Conservation (phyloP, 2,888 invertebrate genomes). For the Drosophila siamana region DNA sequence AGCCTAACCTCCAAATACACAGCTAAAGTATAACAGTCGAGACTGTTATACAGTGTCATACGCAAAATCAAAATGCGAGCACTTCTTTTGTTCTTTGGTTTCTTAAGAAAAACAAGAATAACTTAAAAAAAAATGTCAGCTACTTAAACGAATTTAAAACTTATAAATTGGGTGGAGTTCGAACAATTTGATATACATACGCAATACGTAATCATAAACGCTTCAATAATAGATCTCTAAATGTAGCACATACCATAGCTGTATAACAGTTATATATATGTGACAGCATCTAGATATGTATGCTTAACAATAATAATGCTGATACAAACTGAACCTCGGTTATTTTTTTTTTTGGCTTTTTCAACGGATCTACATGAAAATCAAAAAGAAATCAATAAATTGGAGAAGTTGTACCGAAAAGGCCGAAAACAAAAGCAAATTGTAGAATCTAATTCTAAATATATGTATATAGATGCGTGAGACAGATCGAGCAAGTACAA, state of each 20-base stretch:
- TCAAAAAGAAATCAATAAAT: slow-evolving; percentile 35
- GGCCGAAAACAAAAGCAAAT: slow-evolving; percentile 25
- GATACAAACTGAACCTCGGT: slow-evolving; percentile 48
- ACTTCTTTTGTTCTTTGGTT: slow-evolving; percentile 8
- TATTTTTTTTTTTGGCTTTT: neutral
- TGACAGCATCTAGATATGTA: slow-evolving; percentile 20
- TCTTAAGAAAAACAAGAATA: slow-evolving; percentile 30
- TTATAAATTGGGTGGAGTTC: slow-evolving; percentile 84
- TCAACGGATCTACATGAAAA: slow-evolving; percentile 17
- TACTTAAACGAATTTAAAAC: slow-evolving; percentile 74
- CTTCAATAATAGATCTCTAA: slow-evolving; percentile 27
- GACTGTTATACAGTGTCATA: slow-evolving; percentile 28
- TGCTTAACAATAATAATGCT: slow-evolving; percentile 36
- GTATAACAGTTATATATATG: slow-evolving; percentile 22
- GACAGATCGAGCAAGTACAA: slow-evolving; percentile 22
- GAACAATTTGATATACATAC: slow-evolving; percentile 54
- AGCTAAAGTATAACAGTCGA: slow-evolving; percentile 24
- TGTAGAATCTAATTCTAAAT: slow-evolving; percentile 3
- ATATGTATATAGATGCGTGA: slow-evolving; percentile 14
- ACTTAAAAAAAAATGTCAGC: slow-evolving; percentile 55
- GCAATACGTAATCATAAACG: slow-evolving; percentile 22
- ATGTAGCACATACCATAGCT: slow-evolving; percentile 24
- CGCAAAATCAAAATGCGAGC: slow-evolving; percentile 34
- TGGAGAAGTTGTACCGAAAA: slow-evolving; percentile 19
- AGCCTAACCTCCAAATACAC: slow-evolving; percentile 24